phyloP scores from a whole-genome alignment of 92 coral and sea anemone species.

The Epizoanthus rinbou region DNA sequence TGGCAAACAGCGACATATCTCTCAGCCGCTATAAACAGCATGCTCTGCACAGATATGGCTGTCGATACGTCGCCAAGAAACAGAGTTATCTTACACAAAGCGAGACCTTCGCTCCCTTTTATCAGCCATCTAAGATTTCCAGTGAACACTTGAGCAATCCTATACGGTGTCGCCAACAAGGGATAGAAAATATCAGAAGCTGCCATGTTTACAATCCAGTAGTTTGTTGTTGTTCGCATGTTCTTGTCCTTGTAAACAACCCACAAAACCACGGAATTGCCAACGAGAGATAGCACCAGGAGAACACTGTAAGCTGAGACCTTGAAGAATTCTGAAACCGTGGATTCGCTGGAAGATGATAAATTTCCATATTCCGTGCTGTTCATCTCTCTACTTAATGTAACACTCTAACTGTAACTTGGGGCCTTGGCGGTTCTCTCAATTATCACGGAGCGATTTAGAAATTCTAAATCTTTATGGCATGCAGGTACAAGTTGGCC shows the following conservation, averaged over 20 bases:
- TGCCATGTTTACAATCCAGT: constrained; percentile 59
- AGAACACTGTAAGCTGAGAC: constrained; percentile 41
- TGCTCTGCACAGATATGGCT: constrained; percentile 53
- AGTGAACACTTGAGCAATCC: constrained; percentile 45
- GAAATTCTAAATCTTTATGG: too few relatives aligned
- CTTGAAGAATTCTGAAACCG: not conserved
- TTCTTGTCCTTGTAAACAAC: constrained; percentile 41
- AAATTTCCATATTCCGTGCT: too few relatives aligned
- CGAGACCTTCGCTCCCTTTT: constrained; percentile 34
- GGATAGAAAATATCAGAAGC: constrained; percentile 53
- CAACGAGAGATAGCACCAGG: constrained; percentile 41
- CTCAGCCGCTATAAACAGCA: constrained; percentile 49
- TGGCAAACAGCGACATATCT: constrained; percentile 47
- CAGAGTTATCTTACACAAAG: constrained; percentile 41
- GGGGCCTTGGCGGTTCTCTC: too few relatives aligned
- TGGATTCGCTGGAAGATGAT: too few relatives aligned
- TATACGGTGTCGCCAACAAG: constrained; percentile 43
- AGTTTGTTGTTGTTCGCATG: constrained; percentile 52
- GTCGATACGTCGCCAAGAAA: constrained; percentile 54
- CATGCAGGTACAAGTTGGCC: too few relatives aligned
- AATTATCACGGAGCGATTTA: too few relatives aligned
- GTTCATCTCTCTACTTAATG: too few relatives aligned
- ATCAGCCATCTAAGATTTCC: constrained; percentile 43
- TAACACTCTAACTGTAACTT: too few relatives aligned
- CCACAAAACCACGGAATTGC: constrained; percentile 35